phyloP scores from a whole-genome alignment of 2,797 vertebrate genomes.

The Apodemus agrarius region DNA sequence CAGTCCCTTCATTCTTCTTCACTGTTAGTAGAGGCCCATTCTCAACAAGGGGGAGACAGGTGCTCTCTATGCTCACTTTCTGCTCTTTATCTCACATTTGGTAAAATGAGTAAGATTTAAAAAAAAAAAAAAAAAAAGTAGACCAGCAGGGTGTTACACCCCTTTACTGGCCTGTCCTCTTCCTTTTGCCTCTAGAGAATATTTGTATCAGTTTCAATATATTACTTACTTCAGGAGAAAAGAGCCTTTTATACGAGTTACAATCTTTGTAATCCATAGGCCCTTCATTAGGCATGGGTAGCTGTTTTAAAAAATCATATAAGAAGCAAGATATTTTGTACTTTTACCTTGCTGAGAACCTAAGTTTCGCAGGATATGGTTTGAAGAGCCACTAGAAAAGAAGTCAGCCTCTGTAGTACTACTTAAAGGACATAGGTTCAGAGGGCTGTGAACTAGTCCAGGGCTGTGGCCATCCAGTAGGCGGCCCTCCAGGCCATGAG shows the following conservation, averaged over 20 bases:
- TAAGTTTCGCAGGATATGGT: not conserved
- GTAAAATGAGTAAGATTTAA: not conserved
- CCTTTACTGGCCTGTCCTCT: not conserved
- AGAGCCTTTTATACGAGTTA: not conserved
- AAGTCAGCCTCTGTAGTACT: not conserved
- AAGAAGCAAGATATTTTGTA: conserved; percentile 21
- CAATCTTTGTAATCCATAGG: not conserved
- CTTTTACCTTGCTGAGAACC: not conserved
- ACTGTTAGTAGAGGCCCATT: conserved; percentile 17
- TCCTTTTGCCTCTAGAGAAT: not conserved
- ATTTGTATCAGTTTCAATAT: not conserved
- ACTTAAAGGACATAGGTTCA: not conserved
- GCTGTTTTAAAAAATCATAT: not conserved
- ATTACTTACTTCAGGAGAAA: not conserved
- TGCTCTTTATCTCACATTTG: not conserved
- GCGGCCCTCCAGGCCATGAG: not conserved
- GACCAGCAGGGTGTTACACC: not conserved
- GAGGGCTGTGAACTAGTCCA: not conserved
- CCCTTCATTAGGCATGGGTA: not conserved
- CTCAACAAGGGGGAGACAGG: conserved; percentile 67
- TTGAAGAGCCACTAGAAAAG: not conserved
- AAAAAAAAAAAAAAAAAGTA: conserved; percentile 26
- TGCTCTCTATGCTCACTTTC: conserved; percentile 59
- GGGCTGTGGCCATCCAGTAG: not conserved
- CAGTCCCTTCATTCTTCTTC: conserved; percentile 59